Base-by-base conservation (phyloP, 2,113 vertebrate species). In the Platichthys flesus region DNA sequence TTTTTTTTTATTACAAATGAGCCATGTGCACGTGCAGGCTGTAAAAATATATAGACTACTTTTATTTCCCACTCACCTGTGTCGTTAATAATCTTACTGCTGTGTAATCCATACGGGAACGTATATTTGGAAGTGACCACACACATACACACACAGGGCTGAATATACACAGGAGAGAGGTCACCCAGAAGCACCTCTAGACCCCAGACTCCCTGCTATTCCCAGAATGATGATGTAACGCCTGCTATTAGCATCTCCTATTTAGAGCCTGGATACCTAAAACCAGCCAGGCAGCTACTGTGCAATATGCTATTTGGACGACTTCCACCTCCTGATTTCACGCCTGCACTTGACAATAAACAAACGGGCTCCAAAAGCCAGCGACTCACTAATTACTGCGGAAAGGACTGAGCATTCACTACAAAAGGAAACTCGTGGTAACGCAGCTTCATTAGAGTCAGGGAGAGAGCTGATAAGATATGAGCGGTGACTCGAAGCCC, bases 51-150 rank as follows among this genome's bases (percentile, higher is more conserved):
- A 59, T 6, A 62, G 64, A 55, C 66, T 78, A 88, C 87, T 0
- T 70, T 84, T 90, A 45, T 54, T 77, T 77, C 70, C 51, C 78
- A 80, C 84, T 90, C 75, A 83, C 83, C 54, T 81, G 81, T 56
- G 76, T 87, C 78, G 83, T 85, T 70, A 68, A 84, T 66, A 70
- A 88, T 52, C 21, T 52, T 78, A 79, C 84, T 79, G 85, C 81
- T 71, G 82, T 83, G 89, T 87, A 91, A 90, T 87, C 78, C 81
- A 91, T 91, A 89, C 60, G 74, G 80, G 78, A 80, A 82, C 76
- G 78, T 90, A 88, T 91, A 91, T 90, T 88, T 92, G 90, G 91
- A 89, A 68, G 87, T 91, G 88, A 91, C 88, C 92, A 90, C 90
- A 91, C 88, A 85, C 82, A 67, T 52, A 84, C 81, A 82, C 76